Conservation (phyloP, 30 jellyfish, hydroid and myxozoan genomes). For the Sanderia malayensis region DNA sequence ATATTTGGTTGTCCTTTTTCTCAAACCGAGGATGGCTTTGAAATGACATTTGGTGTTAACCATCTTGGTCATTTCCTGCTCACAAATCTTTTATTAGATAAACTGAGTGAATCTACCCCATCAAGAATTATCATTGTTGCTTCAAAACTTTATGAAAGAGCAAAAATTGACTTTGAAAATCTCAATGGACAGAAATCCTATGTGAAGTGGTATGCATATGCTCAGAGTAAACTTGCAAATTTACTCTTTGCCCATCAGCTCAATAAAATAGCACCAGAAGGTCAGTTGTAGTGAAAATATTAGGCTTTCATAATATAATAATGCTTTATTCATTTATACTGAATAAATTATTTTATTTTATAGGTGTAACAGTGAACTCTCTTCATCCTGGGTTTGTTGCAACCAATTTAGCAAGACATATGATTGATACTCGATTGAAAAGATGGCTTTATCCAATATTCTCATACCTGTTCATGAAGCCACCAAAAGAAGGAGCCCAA, state of each 20-base stretch:
- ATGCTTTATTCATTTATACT: no score
- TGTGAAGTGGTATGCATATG: slow-evolving; percentile 55
- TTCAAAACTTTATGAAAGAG: slow-evolving; percentile 71
- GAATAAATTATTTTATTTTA: not conserved
- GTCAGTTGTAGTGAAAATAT: no score
- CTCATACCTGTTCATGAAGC: slow-evolving; percentile 67
- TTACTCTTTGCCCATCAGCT: slow-evolving; percentile 60
- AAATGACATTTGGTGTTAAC: slow-evolving; percentile 91
- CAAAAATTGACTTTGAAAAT: slow-evolving; percentile 56
- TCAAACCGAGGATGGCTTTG: slow-evolving; percentile 78
- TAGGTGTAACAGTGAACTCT: slow-evolving; percentile 78
- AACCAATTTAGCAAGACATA: slow-evolving; percentile 75
- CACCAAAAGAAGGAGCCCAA: slow-evolving; percentile 82
- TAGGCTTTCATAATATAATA: no score
- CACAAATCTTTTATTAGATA: slow-evolving; percentile 57
- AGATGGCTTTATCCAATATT: slow-evolving; percentile 47
- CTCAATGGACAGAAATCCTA: slow-evolving; percentile 57
- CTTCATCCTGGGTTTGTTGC: slow-evolving; percentile 89
- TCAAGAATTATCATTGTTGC: slow-evolving; percentile 74
- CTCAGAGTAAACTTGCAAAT: slow-evolving; percentile 65
- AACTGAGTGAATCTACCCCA: slow-evolving; percentile 32
- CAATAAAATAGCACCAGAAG: slow-evolving; percentile 15
- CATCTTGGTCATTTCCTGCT: slow-evolving; percentile 85
- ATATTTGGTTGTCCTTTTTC: slow-evolving; percentile 77
- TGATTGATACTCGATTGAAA: slow-evolving; percentile 22